Evolutionary conservation across 2,113 vertebrate genomes (phyloP).

Genomic region (Phalacrocorax brasilianus): DNA sequence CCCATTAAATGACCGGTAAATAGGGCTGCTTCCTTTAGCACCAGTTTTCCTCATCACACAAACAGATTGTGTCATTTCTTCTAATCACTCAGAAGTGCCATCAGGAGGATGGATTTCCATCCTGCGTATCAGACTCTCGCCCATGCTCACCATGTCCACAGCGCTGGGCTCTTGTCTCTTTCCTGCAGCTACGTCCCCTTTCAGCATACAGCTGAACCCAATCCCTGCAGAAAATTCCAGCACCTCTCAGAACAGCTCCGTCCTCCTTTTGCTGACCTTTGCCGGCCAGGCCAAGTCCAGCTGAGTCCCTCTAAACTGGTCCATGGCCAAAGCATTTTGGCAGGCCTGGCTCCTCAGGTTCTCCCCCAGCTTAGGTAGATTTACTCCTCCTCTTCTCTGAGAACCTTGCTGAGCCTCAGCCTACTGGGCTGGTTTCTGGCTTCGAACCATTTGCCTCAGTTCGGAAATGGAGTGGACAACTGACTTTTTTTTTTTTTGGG

Average conservation of each 20-base stretch:
- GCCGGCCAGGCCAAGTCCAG: conserved; percentile 7
- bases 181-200: neutral
- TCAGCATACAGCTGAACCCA: neutral
- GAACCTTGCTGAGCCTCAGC: neutral
- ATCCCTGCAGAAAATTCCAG: neutral
- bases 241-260: neutral
- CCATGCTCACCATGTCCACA: neutral
- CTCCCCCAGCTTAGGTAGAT: neutral
- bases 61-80: neutral
- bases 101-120: neutral
- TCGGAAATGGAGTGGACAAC: neutral
- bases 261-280: neutral
- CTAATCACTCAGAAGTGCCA: neutral
- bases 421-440: neutral
- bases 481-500: neutral
- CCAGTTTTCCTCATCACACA: neutral
- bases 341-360: conserved; percentile 1
- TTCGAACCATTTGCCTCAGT: neutral
- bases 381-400: neutral
- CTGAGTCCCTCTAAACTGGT: neutral
- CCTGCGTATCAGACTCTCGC: accelerated
- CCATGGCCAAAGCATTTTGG: conserved; percentile 6
- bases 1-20: neutral
- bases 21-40: neutral
- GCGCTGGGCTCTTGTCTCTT: neutral